These are phyloP conservation scores for Scaptomyza caliginosa DNA, from an alignment of 2,888 invertebrate species.

Conservation along the genomic window DNA sequence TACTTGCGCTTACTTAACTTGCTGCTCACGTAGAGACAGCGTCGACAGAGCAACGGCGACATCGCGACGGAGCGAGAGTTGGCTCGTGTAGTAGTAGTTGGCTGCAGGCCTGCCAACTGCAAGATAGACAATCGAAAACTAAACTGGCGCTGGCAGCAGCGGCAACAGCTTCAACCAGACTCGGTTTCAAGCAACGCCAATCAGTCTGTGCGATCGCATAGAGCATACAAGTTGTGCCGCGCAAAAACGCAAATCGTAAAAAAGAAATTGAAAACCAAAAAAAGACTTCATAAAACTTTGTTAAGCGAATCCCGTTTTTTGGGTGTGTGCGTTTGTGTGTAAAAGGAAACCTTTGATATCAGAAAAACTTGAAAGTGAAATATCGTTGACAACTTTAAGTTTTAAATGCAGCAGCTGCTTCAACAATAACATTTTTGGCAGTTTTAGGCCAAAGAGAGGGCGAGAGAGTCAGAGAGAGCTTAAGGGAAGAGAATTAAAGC, in stretches of 20 bases:
- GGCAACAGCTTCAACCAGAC: constrained; percentile 44
- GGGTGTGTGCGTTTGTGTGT: constrained; percentile 3
- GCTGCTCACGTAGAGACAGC: constrained; percentile 65
- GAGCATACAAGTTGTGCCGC: constrained; percentile 52
- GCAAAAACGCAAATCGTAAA: constrained; percentile 5
- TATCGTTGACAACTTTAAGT: constrained; percentile 20
- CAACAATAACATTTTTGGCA: constrained; percentile 51
- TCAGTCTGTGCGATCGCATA: constrained; percentile 71
- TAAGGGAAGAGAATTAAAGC: constrained; percentile 8
- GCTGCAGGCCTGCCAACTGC: constrained; percentile 48
- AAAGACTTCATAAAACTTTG: constrained; percentile 8
- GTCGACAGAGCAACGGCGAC: constrained; percentile 7
- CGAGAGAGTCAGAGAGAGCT: background rate
- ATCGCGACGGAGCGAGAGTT: constrained; percentile 42
- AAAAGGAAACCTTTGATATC: constrained; percentile 45
- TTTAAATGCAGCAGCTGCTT: constrained; percentile 39
- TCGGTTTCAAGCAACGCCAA: constrained; percentile 46
- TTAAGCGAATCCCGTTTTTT: constrained; percentile 48
- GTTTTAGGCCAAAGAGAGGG: constrained; percentile 44
- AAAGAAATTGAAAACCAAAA: background rate
- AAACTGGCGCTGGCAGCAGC: constrained; percentile 18
- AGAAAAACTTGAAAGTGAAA: constrained; percentile 53
- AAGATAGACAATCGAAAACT: constrained; percentile 47
- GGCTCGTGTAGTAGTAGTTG: constrained; percentile 14
- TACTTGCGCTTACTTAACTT: constrained; percentile 57